These are phyloP conservation scores for Porites australiensis DNA, from an alignment of 64 coral and sea anemone species.

Conservation along the genomic window DNA sequence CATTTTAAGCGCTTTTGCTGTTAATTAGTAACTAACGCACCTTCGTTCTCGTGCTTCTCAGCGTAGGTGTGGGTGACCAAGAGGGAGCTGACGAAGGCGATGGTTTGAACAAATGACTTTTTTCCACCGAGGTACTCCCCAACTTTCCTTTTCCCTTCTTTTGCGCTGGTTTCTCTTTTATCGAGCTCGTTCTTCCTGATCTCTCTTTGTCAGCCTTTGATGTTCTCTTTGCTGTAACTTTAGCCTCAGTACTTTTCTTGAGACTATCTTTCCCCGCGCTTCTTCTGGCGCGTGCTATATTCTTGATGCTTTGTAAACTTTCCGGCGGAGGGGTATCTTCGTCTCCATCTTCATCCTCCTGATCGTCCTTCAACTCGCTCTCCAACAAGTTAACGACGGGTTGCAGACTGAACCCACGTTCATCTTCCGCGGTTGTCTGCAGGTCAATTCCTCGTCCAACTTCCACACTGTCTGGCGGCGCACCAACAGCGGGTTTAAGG, in stretches of 20 bases:
- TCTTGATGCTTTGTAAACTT: constrained; percentile 92
- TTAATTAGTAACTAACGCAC: constrained; percentile 16
- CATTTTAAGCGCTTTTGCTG: no score
- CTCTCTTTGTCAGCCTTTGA: constrained; percentile 35
- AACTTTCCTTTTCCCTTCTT: constrained; percentile 40
- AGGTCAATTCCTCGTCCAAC: constrained; percentile 50
- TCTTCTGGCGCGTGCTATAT: constrained; percentile 60
- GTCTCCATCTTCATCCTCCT: constrained; percentile 47
- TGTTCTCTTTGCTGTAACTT: constrained; percentile 54
- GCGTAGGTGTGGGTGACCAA: constrained; percentile 91
- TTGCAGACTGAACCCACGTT: constrained; percentile 76
- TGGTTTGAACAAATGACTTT: constrained; percentile 63
- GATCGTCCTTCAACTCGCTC: not conserved
- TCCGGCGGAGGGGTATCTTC: constrained; percentile 93
- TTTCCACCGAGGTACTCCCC: constrained; percentile 19
- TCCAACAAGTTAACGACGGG: constrained; percentile 75
- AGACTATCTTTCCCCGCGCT: constrained; percentile 41
- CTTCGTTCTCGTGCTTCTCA: constrained; percentile 76
- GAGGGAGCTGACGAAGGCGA: constrained; percentile 87
- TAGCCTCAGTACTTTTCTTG: constrained; percentile 41
- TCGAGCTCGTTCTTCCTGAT: not conserved
- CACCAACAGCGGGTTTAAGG: not conserved
- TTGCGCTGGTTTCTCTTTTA: constrained; percentile 1
- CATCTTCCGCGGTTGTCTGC: constrained; percentile 40
- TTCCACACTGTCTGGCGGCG: not conserved